Percentiles rank a stretch among this genome's conserved stretches.
Evolutionary conservation across 1,140 invertebrate genomes (phyloP).

Genomic region (Magallana ariakensis): DNA sequence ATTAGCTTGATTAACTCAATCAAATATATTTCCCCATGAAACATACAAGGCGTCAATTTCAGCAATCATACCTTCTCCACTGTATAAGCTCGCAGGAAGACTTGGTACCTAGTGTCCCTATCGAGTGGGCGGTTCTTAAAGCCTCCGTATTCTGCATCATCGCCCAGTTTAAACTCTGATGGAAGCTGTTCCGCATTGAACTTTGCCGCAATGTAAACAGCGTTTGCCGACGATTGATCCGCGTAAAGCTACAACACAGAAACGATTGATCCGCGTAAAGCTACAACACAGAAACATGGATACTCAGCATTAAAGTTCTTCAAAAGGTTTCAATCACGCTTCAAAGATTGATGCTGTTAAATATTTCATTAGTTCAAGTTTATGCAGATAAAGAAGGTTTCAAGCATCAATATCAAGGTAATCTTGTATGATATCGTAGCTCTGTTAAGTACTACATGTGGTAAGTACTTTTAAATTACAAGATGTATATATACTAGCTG

Average conservation of each 20-base stretch:
- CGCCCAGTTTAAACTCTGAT: constrained; percentile 70
- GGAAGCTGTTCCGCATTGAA: constrained; percentile 73
- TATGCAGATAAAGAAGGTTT: too few species aligned
- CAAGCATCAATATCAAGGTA: too few species aligned
- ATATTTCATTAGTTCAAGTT: too few species aligned
- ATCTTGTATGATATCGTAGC: too few species aligned
- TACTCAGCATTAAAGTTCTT: background rate
- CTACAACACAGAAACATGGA: background rate
- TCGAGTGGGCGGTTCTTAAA: constrained; percentile 71
- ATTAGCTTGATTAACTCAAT: too few species aligned
- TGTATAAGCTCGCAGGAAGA: constrained; percentile 75
- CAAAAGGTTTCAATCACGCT: too few species aligned
- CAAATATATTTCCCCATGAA: too few species aligned
- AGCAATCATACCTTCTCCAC: constrained; percentile 67
- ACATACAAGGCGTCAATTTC: too few species aligned
- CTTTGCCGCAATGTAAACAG: constrained; percentile 74
- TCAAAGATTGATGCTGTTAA: too few species aligned
- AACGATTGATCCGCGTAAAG: constrained; percentile 57
- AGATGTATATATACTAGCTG: too few species aligned
- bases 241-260: constrained; percentile 65
- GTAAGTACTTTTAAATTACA: too few species aligned
- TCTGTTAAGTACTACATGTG: too few species aligned
- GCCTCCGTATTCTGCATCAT: constrained; percentile 69
- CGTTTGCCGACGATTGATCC: constrained; percentile 57
- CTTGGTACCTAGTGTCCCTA: constrained; percentile 65